Base-by-base conservation (phyloP, 1,140 invertebrate species). In the Zaprionus ornatus region DNA sequence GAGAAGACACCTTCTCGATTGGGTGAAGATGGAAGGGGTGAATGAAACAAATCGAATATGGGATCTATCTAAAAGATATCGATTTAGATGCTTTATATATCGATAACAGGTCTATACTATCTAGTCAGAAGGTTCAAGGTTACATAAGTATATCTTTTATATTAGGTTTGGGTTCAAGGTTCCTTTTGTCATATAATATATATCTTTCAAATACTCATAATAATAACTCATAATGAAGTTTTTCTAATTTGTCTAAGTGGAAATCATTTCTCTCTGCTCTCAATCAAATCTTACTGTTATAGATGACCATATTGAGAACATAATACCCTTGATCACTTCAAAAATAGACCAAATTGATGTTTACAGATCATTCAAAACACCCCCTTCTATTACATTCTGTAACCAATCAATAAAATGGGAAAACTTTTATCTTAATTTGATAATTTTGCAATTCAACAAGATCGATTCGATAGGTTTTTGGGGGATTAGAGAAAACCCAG, bases 1-100 rank as follows among this genome's bases (percentile, higher is more conserved):
- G 19, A 35, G 32, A 21, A 35, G 64, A 50, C 45, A 35, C 25
- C 27, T 50, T 15, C 27, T 42, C 40, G 54, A 57, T 48, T 48
- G 42, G 57, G 17, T 40, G 7, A 0, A 45, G 6, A 7, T 37
- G 40, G 40, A 9, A 9, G n/a, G 40, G n/a, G 6, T 40, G 17
- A 45, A 3, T 9, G 7, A 10, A 32, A 32, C 10, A 9, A 32
- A 32, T 32, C 9, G 9, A 32, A 32, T 32, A 29, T 29, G 27
- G 27, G 27, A 42, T 42, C 12, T 35, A 37, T 45, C 40, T 45
- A 3, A 3, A 9, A 10, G n/a, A 10, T 9, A 10, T 32, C 29
- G 3, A 32, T 32, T 0, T 10, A 45, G n/a, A 17, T 45, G 7
- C 7, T 45, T 17, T 17, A 3, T 12, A 37, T 6, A 45, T 17